Conservation (phyloP, 1,140 invertebrate genomes). For the Orchesella cincta region DNA sequence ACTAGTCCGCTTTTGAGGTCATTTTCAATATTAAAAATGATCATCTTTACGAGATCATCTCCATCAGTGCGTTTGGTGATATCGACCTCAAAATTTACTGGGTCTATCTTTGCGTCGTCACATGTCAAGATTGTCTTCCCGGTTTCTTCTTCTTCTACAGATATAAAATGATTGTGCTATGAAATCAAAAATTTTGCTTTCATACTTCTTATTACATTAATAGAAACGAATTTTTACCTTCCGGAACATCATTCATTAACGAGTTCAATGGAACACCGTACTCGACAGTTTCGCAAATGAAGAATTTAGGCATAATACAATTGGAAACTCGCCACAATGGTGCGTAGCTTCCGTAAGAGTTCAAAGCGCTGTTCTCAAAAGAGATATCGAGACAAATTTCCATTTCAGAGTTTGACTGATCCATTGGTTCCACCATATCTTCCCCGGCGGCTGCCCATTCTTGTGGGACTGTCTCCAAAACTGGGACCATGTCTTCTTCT, state of each 20-base stretch:
- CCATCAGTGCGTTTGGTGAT: not conserved
- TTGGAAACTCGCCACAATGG: not conserved
- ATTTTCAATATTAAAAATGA: not conserved
- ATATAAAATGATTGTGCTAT: too few relatives aligned
- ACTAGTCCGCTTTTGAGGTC: not conserved
- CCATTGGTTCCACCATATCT: not conserved
- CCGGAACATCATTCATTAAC: too few relatives aligned
- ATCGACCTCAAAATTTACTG: not conserved
- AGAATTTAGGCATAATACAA: not conserved
- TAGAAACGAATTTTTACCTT: not conserved
- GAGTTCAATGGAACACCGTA: not conserved
- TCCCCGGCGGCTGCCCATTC: not conserved
- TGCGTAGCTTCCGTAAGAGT: not conserved
- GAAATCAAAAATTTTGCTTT: not conserved
- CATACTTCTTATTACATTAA: not conserved
- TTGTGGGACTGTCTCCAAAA: not conserved
- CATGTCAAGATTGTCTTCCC: not conserved
- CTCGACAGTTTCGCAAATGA: not conserved
- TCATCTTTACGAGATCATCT: not conserved
- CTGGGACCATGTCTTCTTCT: not conserved
- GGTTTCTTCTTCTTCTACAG: not conserved
- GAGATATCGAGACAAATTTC: constrained; percentile 12
- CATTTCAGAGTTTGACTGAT: not conserved
- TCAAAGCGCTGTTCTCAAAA: not conserved
- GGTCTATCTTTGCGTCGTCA: not conserved